These are phyloP conservation scores for Hirudinaria manillensis DNA, from an alignment of 2,888 invertebrate species.

Conservation along the genomic window DNA sequence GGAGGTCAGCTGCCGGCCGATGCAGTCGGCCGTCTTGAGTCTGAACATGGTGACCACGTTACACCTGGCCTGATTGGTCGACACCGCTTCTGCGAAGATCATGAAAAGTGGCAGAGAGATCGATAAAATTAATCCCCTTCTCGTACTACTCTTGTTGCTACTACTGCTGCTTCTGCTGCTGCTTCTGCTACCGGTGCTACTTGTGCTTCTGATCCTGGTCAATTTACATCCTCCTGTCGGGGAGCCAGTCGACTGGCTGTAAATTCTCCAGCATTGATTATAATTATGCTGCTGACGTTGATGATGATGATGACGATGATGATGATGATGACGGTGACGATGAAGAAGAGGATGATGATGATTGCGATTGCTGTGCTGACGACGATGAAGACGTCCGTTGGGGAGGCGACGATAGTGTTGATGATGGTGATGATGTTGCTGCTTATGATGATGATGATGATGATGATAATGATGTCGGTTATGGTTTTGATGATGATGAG, in stretches of 20 bases:
- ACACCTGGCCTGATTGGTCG: conserved; percentile 25
- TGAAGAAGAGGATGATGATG: neutral
- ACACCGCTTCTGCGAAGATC: neutral
- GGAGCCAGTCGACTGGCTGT: neutral
- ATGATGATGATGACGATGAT: neutral
- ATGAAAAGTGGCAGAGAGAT: conserved; percentile 1
- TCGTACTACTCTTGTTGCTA: neutral
- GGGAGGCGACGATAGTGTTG: neutral
- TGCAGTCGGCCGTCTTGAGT: conserved; percentile 39
- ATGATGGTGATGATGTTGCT: neutral
- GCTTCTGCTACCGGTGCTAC: neutral
- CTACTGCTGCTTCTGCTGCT: neutral
- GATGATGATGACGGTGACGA: neutral
- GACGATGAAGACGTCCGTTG: neutral
- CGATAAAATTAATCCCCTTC: conserved; percentile 16
- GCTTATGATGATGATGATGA: conserved; percentile 2
- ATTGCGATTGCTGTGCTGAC: neutral
- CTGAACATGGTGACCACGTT: conserved; percentile 37
- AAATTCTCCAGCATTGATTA: neutral
- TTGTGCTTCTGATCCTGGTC: too few relatives aligned
- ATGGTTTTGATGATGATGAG: neutral
- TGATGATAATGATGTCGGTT: neutral
- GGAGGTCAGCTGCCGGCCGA: conserved; percentile 26
- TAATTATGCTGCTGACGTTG: neutral
- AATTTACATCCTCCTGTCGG: too few relatives aligned